Evolutionary conservation across 2,797 vertebrate genomes (phyloP).

Genomic region (Glossophaga mutica): DNA sequence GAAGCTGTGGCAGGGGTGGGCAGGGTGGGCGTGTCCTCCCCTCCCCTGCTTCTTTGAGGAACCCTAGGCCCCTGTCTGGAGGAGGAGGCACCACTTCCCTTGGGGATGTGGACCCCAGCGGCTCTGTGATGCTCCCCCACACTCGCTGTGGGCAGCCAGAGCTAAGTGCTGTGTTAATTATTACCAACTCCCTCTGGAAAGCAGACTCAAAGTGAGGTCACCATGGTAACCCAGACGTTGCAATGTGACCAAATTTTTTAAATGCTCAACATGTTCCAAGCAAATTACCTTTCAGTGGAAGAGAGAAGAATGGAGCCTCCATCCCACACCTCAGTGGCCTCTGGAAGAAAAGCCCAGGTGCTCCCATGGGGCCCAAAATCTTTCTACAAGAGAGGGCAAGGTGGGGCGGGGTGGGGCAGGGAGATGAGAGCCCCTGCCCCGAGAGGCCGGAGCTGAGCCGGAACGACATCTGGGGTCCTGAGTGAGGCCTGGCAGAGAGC

Average conservation of each 20-base stretch:
- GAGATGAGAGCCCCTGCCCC: not conserved
- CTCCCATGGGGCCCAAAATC: not conserved
- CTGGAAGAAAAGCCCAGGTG: not conserved
- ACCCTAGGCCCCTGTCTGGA: not conserved
- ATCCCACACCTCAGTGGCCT: not conserved
- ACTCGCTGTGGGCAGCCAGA: not conserved
- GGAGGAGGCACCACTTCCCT: not conserved
- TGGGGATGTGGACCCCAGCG: not conserved
- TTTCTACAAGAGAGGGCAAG: not conserved
- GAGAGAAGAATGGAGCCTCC: not conserved
- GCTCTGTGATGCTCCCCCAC: not conserved
- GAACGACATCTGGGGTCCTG: not conserved
- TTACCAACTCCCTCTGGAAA: conserved; percentile 60
- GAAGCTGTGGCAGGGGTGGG: too few relatives aligned
- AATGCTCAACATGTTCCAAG: conserved; percentile 46
- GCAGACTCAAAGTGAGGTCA: conserved; percentile 76
- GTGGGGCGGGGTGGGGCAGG: accelerated
- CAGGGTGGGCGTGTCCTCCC: not conserved
- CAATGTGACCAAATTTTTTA: conserved; percentile 73
- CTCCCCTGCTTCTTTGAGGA: not conserved
- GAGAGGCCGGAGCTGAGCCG: not conserved
- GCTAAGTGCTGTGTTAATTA: conserved; percentile 73
- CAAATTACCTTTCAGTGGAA: not conserved
- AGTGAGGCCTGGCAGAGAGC: not conserved
- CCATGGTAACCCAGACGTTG: conserved; percentile 79